Base-by-base conservation (phyloP, 2,888 invertebrate species). In the Antheraea yamamai region DNA sequence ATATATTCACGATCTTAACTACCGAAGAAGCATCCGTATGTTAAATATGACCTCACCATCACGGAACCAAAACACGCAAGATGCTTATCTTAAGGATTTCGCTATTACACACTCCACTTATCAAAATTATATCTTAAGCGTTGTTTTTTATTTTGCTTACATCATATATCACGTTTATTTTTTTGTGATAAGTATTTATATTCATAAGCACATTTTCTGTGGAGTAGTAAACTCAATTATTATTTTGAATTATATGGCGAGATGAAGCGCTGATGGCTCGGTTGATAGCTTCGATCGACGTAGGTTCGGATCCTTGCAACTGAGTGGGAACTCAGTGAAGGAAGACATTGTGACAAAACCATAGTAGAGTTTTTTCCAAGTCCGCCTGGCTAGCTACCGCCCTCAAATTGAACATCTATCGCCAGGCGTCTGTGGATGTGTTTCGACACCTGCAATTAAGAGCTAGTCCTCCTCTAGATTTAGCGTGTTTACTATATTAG, bases 11-110 rank as follows among this genome's bases (percentile, higher is more conserved):
- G n/a, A 55, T 72, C 30, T 26, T n/a, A 61, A 75, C 72, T 76
- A 77, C 68, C 73, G 80, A 80, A 80, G 80, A 83, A 79, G 84
- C 88, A 91, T 92, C 91, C 90, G 90, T 87, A 88, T 87, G 87
- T 81, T 83, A 78, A 77, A 79, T 78, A 78, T 85, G 89, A 88
- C 85, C 84, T 87, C 84, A 81, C 85, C 79, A 84, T 90, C 88
- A 80, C 91, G 91, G 92, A 92, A 91, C 89, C 85, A 78, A 77
- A 80, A 79, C 81, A 39, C 80, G 81, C 76, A 78, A 80, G 91
- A 91, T 91, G 80, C 80, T 86, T 87, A 91, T 90, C 89, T 79
- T 79, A 79, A 87, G 85, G 86, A 87, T 87, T 81, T 81, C 70
- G 82, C 80, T 82, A 81, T 79, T 81, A 81, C 80, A 82, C 82